These are phyloP conservation scores for Myanophis thanlyinensis DNA, from an alignment of 2,113 vertebrate genomes.

Conservation along the genomic window DNA sequence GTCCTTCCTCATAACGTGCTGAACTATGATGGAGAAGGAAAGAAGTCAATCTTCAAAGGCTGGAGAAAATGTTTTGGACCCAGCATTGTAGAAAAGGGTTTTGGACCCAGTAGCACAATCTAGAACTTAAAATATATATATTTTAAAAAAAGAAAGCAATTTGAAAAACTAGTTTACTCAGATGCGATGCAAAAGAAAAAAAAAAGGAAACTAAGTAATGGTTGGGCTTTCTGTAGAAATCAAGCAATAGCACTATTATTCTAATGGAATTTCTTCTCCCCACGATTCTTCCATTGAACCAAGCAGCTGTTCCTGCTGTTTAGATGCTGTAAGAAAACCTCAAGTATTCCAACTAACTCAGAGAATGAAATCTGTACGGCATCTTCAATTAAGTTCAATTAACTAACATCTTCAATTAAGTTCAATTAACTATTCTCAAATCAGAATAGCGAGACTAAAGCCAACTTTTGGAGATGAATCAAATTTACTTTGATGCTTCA, in stretches of 20 bases:
- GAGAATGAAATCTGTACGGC: not conserved
- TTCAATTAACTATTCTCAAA: not conserved
- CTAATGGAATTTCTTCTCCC: no score
- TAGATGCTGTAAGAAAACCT: not conserved
- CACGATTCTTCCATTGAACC: not conserved
- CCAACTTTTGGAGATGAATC: constrained; percentile 47
- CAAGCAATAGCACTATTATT: fast-evolving
- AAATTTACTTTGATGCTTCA: constrained; percentile 8
- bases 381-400: not conserved
- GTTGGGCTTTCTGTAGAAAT: not conserved
- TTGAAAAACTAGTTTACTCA: not conserved
- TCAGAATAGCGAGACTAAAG: constrained; percentile 8
- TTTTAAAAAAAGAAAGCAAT: not conserved
- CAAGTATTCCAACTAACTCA: not conserved
- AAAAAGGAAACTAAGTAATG: not conserved
- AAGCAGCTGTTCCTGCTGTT: not conserved
- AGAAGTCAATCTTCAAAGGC: constrained; percentile 39
- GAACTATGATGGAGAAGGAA: constrained; percentile 38
- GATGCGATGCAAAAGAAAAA: not conserved
- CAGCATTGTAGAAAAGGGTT: not conserved
- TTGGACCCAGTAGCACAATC: constrained; percentile 21
- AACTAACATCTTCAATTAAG: not conserved
- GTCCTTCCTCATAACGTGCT: constrained; percentile 2
- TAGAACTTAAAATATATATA: constrained; percentile 18
- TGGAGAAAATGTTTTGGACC: constrained; percentile 32